Base-by-base conservation (phyloP, 2,797 vertebrate genomes). In the Cebuella pygmaea region DNA sequence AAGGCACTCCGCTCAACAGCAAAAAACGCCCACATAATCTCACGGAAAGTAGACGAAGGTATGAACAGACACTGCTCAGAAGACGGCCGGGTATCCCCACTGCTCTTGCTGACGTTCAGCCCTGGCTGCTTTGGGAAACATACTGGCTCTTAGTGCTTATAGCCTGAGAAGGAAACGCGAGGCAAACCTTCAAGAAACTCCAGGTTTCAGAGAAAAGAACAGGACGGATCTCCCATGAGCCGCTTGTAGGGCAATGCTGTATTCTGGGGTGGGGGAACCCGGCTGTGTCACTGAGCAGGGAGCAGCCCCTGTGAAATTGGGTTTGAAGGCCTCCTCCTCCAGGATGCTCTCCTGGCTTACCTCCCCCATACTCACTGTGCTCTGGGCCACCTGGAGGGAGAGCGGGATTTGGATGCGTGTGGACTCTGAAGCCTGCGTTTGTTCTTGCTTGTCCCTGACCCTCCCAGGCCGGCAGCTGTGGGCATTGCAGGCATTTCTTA, bases 401-500 rank as follows among this genome's bases (percentile, higher is more conserved):
- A 15, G 75, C 48, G 20, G 39, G 30, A 26, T 5, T 4, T 27
- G 4, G 36, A 36, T 1, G 14, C 6, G 64, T 17, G 7, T 5
- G 20, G 90, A 57, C 12, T 1, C 67, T 3, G 44, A 41, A 44
- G 20, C 2, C 12, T 24, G 1, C 0, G 8, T 5, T 26, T 0
- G 19, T 5, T n/a, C 11, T 0, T 0, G 30, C 0, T 6, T 1
- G 12, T 19, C 19, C 48, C 44, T 7, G 46, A 4, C 46, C 17
- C 27, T 6, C 70, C 59, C 2, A 1, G 19, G 48, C 26, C 7
- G 39, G 48, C 24, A 70, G 46, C 22, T 24, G 1, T 17, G 61
- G 12, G 44, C 41, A 19, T 30, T 9, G 7, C 26, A 1, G 10
- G 1, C 13, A 0, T 24, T 24, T 36, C 5, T 2, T 4, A 39